Percentiles rank a stretch among this genome's conserved stretches.
These are phyloP conservation scores for Columba guinea DNA, from an alignment of 2,797 vertebrate genomes.

Conservation along the genomic window DNA sequence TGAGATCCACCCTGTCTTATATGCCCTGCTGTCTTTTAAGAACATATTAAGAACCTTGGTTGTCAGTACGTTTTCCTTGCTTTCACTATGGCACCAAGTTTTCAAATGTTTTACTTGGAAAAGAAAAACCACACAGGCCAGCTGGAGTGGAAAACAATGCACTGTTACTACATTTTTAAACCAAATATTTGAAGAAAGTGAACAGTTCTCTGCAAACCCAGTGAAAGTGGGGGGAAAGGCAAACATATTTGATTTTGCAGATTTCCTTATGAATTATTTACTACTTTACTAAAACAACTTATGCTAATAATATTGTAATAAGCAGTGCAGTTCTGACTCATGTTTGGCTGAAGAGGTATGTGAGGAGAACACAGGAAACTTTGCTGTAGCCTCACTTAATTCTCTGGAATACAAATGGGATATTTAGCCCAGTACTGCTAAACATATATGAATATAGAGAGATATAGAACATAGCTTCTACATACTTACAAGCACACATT, in stretches of 20 bases:
- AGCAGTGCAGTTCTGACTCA: slow-evolving; percentile 28
- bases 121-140: not conserved
- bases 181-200: slow-evolving; percentile 59
- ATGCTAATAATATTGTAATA: slow-evolving; percentile 63
- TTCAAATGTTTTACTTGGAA: not conserved
- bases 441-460: not conserved
- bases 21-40: not conserved
- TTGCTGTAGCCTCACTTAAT: not conserved
- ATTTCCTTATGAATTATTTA: slow-evolving; percentile 73
- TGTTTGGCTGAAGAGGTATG: not conserved
- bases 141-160: slow-evolving; percentile 42
- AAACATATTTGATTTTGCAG: slow-evolving; percentile 58
- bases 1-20: not conserved
- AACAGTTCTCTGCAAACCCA: slow-evolving; percentile 53
- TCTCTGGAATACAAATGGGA: slow-evolving; percentile 14
- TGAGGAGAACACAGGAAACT: not conserved
- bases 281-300: slow-evolving; percentile 22
- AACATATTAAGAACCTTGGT: not conserved
- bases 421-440: not conserved
- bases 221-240: not conserved
- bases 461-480: not conserved
- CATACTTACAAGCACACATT: not conserved
- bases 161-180: slow-evolving; percentile 58
- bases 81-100: not conserved
- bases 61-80: not conserved